These are phyloP conservation scores for Subacronicta megacephala DNA, from an alignment of 2,888 invertebrate genomes.

Conservation along the genomic window DNA sequence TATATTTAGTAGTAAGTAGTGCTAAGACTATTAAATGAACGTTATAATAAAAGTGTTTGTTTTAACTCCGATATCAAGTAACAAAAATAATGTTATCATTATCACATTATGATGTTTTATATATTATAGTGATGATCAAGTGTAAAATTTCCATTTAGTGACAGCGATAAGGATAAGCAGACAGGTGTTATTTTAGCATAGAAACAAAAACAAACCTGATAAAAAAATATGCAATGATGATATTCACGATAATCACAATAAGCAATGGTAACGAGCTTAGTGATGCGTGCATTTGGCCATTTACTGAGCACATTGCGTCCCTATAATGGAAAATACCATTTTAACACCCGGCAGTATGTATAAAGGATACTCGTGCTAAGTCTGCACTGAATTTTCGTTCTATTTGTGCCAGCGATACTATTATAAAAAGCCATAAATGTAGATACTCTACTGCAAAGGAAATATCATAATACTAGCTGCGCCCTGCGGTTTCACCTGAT, in stretches of 20 bases:
- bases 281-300: slow-evolving; percentile 6
- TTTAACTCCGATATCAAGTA: slow-evolving; percentile 10
- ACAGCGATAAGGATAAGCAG: background rate
- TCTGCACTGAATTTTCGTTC: background rate
- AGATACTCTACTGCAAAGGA: no score
- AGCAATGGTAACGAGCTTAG: background rate
- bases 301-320: slow-evolving; percentile 1
- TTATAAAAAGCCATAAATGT: no score
- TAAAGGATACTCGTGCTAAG: background rate
- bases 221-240: background rate
- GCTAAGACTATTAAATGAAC: no score
- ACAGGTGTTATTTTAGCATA: slow-evolving; percentile 2
- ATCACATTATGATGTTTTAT: slow-evolving; percentile 17
- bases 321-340: slow-evolving; percentile 1
- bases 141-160: slow-evolving; percentile 33
- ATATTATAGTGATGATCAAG: slow-evolving; percentile 12
- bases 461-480: no score
- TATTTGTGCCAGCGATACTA: background rate
- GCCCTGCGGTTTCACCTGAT: no score
- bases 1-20: no score
- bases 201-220: background rate
- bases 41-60: no score
- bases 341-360: background rate
- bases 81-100: slow-evolving; percentile 11
- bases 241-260: background rate